Conservation (phyloP, 2,888 invertebrate genomes). For the Geotrupes spiniger region DNA sequence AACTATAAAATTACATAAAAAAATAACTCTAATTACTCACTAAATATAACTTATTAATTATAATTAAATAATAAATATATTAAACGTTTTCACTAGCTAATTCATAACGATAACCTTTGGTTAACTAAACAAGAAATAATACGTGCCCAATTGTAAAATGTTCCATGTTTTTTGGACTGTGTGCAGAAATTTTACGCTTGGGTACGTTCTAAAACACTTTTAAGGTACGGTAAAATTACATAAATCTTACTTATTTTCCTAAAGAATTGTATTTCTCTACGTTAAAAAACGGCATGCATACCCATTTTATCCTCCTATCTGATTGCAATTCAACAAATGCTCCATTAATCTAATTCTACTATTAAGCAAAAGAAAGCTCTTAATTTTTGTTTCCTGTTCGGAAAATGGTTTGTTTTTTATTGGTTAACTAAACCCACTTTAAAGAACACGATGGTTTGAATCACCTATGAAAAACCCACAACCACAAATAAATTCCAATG, state of each 20-base stretch:
- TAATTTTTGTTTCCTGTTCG: no score
- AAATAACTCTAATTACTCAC: constrained; percentile 41
- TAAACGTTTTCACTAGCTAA: constrained; percentile 32
- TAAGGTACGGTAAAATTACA: constrained; percentile 6
- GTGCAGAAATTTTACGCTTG: no score
- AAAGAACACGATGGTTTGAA: not conserved
- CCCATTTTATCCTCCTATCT: constrained; percentile 8
- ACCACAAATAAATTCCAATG: no score
- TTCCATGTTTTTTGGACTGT: constrained; percentile 1
- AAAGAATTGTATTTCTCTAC: constrained; percentile 36
- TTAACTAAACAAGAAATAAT: constrained; percentile 34
- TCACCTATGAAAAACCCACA: no score
- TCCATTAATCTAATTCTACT: constrained; percentile 33
- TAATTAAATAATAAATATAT: constrained; percentile 26
- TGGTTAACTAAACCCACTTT: constrained; percentile 1
- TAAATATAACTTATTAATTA: constrained; percentile 35
- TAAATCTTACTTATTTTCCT: constrained; percentile 9
- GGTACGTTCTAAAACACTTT: no score
- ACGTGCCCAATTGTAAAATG: constrained; percentile 9
- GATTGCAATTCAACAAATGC: constrained; percentile 49
- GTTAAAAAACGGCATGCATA: constrained; percentile 38
- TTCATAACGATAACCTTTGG: constrained; percentile 44
- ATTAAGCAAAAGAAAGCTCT: constrained; percentile 43
- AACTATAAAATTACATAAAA: constrained; percentile 47
- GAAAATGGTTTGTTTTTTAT: not conserved